Conservation (phyloP, 2,113 vertebrate species). For the Neogale vison region DNA sequence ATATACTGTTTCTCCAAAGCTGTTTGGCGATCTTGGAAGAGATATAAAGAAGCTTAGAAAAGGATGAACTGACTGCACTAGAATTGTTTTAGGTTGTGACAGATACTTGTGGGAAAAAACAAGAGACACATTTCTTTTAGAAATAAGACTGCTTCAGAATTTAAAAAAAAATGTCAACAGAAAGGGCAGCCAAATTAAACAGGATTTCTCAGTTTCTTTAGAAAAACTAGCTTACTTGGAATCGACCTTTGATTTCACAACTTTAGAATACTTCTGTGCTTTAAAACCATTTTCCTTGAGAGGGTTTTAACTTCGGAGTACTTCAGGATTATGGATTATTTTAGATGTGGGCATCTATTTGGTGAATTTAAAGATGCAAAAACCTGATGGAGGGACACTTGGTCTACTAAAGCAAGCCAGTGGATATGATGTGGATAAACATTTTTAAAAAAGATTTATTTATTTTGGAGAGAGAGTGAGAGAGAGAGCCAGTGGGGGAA, state of each 20-base stretch:
- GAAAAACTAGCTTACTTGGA: neutral
- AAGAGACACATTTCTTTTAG: neutral
- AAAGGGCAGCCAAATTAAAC: neutral
- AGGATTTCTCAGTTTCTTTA: neutral
- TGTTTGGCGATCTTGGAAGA: neutral
- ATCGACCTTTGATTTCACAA: neutral
- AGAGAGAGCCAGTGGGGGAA: neutral
- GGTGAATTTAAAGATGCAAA: neutral
- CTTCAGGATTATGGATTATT: neutral
- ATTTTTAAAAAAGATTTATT: neutral
- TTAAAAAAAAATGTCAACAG: neutral
- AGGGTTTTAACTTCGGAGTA: neutral
- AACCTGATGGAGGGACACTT: neutral
- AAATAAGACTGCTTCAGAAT: neutral
- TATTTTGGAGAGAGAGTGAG: neutral
- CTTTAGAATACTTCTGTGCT: neutral
- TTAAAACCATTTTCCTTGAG: neutral
- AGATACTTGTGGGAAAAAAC: neutral
- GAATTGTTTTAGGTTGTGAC: neutral
- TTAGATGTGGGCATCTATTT: neutral
- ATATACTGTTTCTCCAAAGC: neutral
- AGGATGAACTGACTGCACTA: neutral
- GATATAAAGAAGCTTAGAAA: neutral
- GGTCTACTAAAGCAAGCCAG: neutral
- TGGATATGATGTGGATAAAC: neutral